Evolutionary conservation across 2,888 invertebrate genomes (phyloP).

Genomic region (Drosophila algonquin): DNA sequence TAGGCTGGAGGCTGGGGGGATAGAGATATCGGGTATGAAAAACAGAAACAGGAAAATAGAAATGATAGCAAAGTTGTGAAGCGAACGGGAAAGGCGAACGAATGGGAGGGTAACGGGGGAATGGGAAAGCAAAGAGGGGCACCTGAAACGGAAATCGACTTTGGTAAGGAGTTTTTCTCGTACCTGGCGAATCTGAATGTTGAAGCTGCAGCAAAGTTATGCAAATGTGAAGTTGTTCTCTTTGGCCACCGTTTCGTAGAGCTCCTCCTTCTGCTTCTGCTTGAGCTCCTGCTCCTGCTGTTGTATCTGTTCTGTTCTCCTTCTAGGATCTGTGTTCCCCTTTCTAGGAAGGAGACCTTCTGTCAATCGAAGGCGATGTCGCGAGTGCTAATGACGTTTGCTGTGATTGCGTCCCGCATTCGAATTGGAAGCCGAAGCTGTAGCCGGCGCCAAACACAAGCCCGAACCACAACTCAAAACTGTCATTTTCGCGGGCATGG

Average conservation of each 20-base stretch:
- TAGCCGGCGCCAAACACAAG: slow-evolving; percentile 12
- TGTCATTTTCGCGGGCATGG: slow-evolving; percentile 65
- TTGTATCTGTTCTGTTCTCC: slow-evolving; percentile 20
- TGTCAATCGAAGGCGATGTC: slow-evolving; percentile 61
- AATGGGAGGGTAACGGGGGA: slow-evolving; percentile 1
- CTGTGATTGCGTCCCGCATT: slow-evolving; percentile 65
- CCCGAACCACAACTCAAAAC: slow-evolving; percentile 58
- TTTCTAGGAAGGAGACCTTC: slow-evolving; percentile 9
- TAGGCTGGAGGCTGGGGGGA: not conserved
- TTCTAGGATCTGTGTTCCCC: not conserved
- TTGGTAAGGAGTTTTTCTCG: slow-evolving; percentile 62
- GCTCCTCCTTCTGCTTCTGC: slow-evolving; percentile 20
- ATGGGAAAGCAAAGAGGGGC: not conserved
- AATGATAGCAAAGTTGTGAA: slow-evolving; percentile 63
- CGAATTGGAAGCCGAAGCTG: slow-evolving; percentile 11
- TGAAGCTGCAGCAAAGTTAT: slow-evolving; percentile 71
- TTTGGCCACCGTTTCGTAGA: not conserved
- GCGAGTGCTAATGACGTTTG: slow-evolving; percentile 78
- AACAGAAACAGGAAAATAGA: slow-evolving; percentile 69
- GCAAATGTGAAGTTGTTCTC: slow-evolving; percentile 63
- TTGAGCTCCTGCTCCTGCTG: slow-evolving; percentile 30
- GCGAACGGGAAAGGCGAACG: not conserved
- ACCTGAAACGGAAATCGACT: slow-evolving; percentile 73
- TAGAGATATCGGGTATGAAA: slow-evolving; percentile 44
- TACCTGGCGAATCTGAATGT: slow-evolving; percentile 64